Evolutionary conservation across 1,140 invertebrate genomes (phyloP).

Genomic region (Pristionchus pacificus): DNA sequence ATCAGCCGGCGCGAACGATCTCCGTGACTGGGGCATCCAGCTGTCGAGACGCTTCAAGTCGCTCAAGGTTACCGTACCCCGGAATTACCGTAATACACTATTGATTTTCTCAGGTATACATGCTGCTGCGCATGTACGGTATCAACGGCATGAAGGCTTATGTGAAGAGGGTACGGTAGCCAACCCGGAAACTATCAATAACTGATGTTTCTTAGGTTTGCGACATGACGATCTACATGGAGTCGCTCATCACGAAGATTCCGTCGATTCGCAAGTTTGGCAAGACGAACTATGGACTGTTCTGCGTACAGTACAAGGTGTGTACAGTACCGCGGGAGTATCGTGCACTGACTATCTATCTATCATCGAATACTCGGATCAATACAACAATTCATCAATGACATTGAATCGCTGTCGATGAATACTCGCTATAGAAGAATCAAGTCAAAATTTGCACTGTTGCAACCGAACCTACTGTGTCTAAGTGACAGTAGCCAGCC

Average conservation of each 20-base stretch:
- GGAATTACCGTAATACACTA: not conserved
- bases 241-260: conserved; percentile 40
- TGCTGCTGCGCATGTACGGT: conserved; percentile 77
- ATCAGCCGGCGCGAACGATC: not conserved
- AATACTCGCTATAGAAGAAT: too few relatives aligned
- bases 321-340: too few relatives aligned
- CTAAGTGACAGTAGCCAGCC: too few relatives aligned
- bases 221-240: conserved; percentile 45
- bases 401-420: too few relatives aligned
- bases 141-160: conserved; percentile 73
- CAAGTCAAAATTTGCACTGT: too few relatives aligned
- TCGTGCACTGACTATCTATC: too few relatives aligned
- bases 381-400: too few relatives aligned
- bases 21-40: conserved; percentile 85
- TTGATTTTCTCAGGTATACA: conserved; percentile 65
- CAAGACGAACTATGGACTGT: conserved; percentile 71
- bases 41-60: conserved; percentile 79
- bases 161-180: conserved; percentile 64
- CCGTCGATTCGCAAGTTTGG: conserved; percentile 70
- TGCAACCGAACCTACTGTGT: not conserved
- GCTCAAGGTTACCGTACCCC: too few relatives aligned
- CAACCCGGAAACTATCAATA: not conserved
- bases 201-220: not conserved
- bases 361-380: too few relatives aligned
- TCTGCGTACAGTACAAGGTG: conserved; percentile 73